phyloP scores from a whole-genome alignment of 1,140 invertebrate species.

The Zaprionus vittiger region DNA sequence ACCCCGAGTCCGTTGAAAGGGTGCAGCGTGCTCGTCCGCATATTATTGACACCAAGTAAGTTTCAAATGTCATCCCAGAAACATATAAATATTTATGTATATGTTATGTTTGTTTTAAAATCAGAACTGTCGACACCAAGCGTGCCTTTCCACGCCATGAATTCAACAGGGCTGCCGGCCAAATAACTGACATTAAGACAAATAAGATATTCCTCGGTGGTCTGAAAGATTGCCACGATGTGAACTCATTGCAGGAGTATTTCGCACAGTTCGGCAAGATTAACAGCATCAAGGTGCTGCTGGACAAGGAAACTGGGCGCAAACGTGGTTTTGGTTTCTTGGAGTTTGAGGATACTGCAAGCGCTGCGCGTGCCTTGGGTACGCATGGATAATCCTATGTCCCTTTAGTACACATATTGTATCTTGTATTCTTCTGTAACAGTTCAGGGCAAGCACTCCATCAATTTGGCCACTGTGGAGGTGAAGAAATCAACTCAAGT shows the following conservation, averaged over 20 bases:
- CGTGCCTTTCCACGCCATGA: conserved; percentile 97
- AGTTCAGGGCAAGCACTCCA: conserved; percentile 89
- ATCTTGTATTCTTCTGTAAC: neutral
- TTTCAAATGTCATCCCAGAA: conserved; percentile 10
- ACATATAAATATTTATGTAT: neutral
- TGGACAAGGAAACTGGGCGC: conserved; percentile 95
- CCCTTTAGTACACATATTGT: neutral
- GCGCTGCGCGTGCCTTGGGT: conserved; percentile 59
- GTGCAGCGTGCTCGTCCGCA: conserved; percentile 62
- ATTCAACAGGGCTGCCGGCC: conserved; percentile 93
- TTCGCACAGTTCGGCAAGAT: conserved; percentile 94
- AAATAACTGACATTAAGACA: conserved; percentile 89
- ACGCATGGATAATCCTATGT: neutral
- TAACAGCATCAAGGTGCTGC: conserved; percentile 92
- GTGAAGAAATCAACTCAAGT: conserved; percentile 92
- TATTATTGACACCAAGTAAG: conserved; percentile 83
- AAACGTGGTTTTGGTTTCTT: conserved; percentile 97
- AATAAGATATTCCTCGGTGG: conserved; percentile 98
- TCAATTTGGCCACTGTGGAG: conserved; percentile 90
- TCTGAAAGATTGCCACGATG: conserved; percentile 94
- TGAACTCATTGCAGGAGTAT: conserved; percentile 92
- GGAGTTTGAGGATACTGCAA: conserved; percentile 94
- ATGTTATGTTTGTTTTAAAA: neutral
- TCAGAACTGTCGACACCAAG: conserved; percentile 97
- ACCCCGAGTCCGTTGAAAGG: conserved; percentile 53